phyloP scores from a whole-genome alignment of 92 coral and sea anemone genomes.

The Porites rus region DNA sequence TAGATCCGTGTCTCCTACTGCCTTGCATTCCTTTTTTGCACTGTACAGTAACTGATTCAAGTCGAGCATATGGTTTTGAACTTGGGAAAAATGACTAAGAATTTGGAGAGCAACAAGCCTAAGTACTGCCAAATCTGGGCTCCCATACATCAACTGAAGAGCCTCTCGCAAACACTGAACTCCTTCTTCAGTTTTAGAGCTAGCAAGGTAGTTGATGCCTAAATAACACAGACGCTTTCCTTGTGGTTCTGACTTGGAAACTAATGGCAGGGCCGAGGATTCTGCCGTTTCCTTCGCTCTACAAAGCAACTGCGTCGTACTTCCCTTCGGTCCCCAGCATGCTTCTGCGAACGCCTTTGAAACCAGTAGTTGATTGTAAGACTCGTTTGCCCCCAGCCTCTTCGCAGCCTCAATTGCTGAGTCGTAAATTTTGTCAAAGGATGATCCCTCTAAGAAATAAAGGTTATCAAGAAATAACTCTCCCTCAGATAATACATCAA shows the following conservation, averaged over 20 bases:
- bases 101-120: neutral
- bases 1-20: neutral
- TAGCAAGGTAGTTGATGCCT: conserved; percentile 8
- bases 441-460: neutral
- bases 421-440: neutral
- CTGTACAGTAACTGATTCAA: too few relatives aligned
- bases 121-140: neutral
- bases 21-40: neutral
- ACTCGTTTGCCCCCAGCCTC: neutral
- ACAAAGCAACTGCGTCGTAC: neutral
- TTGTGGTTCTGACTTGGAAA: neutral
- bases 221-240: neutral
- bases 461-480: conserved; percentile 25
- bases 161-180: conserved; percentile 2
- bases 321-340: neutral
- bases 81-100: neutral
- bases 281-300: neutral
- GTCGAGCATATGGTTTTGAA: neutral
- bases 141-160: neutral
- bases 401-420: conserved; percentile 19
- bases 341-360: conserved; percentile 3
- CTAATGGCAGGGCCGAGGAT: neutral
- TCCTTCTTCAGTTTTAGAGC: neutral
- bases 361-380: neutral
- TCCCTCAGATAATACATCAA: neutral